Conservation (phyloP, 53 echinoderm and acorn worm genomes). For the Astropecten irregularis region DNA sequence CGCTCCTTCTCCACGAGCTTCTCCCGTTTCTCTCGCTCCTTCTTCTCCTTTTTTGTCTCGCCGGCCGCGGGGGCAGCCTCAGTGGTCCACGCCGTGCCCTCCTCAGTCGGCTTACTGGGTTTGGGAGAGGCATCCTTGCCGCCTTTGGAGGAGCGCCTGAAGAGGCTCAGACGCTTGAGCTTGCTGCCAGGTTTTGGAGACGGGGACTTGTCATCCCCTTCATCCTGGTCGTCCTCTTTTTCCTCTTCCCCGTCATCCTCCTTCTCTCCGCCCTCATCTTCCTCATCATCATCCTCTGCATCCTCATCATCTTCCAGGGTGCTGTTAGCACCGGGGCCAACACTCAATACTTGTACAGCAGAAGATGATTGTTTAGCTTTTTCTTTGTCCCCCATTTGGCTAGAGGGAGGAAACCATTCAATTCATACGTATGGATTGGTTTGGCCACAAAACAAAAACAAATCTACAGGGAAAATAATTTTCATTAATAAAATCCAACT, state of each 20-base stretch:
- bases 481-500: too few species aligned
- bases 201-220: neutral
- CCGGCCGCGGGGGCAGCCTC: too few species aligned
- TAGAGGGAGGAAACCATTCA: neutral
- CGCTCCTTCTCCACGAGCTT: slow-evolving; percentile 57
- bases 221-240: slow-evolving; percentile 8
- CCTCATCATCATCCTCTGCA: slow-evolving; percentile 41
- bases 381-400: neutral
- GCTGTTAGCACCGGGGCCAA: slow-evolving; percentile 4
- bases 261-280: slow-evolving; percentile 2
- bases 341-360: neutral
- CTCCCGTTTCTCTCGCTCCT: slow-evolving; percentile 52
- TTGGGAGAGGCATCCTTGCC: slow-evolving; percentile 21
- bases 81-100: neutral
- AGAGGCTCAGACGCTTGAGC: slow-evolving; percentile 62
- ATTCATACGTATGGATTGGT: neutral
- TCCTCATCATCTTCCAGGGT: slow-evolving; percentile 21
- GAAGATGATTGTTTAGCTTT: neutral
- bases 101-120: neutral
- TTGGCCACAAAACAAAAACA: neutral
- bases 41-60: slow-evolving; percentile 56
- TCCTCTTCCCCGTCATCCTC: slow-evolving; percentile 17
- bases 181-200: slow-evolving; percentile 29
- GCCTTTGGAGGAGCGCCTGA: slow-evolving; percentile 64
- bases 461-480: too few species aligned